These are phyloP conservation scores for Cryptocephalus moraei DNA, from an alignment of 2,888 invertebrate genomes.

Conservation along the genomic window DNA sequence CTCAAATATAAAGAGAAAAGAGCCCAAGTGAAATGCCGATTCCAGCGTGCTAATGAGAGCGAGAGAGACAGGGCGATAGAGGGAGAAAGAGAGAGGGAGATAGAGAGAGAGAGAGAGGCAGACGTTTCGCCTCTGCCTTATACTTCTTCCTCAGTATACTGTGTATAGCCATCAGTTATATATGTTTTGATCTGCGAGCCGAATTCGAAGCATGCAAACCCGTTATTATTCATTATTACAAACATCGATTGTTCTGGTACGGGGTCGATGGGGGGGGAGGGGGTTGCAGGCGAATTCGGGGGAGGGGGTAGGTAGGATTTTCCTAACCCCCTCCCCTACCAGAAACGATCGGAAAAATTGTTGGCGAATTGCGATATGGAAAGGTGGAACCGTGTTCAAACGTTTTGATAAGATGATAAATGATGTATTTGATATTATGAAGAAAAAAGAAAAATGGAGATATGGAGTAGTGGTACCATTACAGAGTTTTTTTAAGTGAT, in stretches of 20 bases:
- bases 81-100: too few species aligned
- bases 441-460: too few species aligned
- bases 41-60: conserved; percentile 25
- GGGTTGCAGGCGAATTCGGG: conserved; percentile 1
- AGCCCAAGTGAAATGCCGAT: conserved; percentile 34
- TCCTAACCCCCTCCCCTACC: too few species aligned
- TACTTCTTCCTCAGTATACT: conserved; percentile 1
- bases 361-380: too few species aligned
- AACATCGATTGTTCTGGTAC: conserved; percentile 15
- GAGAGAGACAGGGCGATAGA: conserved; percentile 19
- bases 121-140: neutral
- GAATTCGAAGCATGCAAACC: conserved; percentile 21
- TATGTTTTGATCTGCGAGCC: conserved; percentile 20
- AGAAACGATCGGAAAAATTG: too few species aligned
- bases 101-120: neutral
- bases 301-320: neutral
- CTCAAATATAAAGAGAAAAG: conserved; percentile 48
- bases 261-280: conserved; percentile 3
- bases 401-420: too few species aligned
- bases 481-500: too few species aligned
- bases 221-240: conserved; percentile 22
- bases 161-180: conserved; percentile 21
- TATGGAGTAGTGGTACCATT: too few species aligned
- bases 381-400: too few species aligned
- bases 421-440: too few species aligned